phyloP scores from a whole-genome alignment of 1,140 invertebrate species.

The Melitaea cinxia region DNA sequence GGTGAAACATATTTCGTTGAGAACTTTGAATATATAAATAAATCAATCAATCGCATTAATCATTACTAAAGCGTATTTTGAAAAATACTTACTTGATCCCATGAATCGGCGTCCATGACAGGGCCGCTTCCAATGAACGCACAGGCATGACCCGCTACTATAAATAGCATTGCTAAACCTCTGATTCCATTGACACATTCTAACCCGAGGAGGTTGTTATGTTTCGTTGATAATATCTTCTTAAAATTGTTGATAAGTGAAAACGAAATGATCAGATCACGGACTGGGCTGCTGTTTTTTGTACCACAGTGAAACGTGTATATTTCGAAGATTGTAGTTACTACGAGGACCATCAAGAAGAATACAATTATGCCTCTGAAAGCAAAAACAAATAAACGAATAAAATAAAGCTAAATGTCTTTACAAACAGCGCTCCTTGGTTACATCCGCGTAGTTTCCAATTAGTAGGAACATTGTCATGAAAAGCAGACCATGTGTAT shows the following conservation, averaged over 20 bases:
- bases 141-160: constrained; percentile 84
- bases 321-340: constrained; percentile 69
- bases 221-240: constrained; percentile 84
- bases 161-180: constrained; percentile 84
- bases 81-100: constrained; percentile 80
- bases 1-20: too few species aligned
- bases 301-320: constrained; percentile 49
- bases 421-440: too few species aligned
- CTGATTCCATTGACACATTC: constrained; percentile 86
- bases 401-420: too few species aligned
- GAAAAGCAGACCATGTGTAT: too few species aligned
- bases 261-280: constrained; percentile 82
- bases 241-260: constrained; percentile 83
- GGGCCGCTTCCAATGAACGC: constrained; percentile 85
- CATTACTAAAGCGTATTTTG: too few species aligned
- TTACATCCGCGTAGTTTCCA: neutral
- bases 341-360: constrained; percentile 57
- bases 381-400: constrained; percentile 36
- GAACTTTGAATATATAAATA: too few species aligned
- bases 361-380: constrained; percentile 63
- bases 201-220: constrained; percentile 83
- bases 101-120: constrained; percentile 83
- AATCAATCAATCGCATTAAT: too few species aligned
- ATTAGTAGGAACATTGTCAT: neutral
- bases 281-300: constrained; percentile 45